phyloP scores from a whole-genome alignment of 2,797 vertebrate genomes.

The Apogon hyalosoma region DNA sequence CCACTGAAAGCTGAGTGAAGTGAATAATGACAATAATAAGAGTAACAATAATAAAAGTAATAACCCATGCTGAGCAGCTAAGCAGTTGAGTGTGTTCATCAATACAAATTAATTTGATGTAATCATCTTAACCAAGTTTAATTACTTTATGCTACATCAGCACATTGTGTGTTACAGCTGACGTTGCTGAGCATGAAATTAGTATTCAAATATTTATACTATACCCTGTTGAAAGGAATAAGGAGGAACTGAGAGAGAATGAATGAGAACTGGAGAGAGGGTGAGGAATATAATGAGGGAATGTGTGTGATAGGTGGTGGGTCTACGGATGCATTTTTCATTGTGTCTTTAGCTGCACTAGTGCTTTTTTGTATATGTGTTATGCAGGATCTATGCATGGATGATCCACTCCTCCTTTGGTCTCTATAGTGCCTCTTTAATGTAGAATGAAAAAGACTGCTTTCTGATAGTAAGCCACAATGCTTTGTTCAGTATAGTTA shows the following conservation, averaged over 20 bases:
- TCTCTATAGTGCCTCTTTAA: not conserved
- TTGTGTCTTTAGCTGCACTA: conserved; percentile 35
- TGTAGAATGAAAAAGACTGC: not conserved
- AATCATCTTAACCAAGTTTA: conserved; percentile 73
- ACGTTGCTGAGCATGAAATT: conserved; percentile 72
- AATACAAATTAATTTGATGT: conserved; percentile 75
- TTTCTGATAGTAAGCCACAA: conserved; percentile 8
- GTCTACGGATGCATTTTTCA: conserved; percentile 3
- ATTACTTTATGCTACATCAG: conserved; percentile 78
- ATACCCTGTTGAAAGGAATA: conserved; percentile 44
- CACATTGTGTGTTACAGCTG: conserved; percentile 50
- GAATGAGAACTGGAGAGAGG: conserved; percentile 25
- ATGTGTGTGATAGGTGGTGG: not conserved
- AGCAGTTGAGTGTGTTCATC: conserved; percentile 63
- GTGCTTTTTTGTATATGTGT: conserved; percentile 23
- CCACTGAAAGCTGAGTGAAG: conserved; percentile 28
- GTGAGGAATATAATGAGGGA: not conserved
- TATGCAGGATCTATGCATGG: conserved; percentile 7
- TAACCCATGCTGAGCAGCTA: conserved; percentile 40
- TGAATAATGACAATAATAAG: conserved; percentile 41
- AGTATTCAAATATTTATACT: conserved; percentile 69
- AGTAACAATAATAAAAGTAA: conserved; percentile 31
- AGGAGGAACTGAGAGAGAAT: conserved; percentile 22
- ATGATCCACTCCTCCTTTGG: conserved; percentile 2
- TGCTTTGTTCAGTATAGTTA: conserved; percentile 21